Evolutionary conservation across 2,888 invertebrate genomes (phyloP), one percentile per base, ranked within the genome.

Genomic region (Eurois occulta): DNA sequence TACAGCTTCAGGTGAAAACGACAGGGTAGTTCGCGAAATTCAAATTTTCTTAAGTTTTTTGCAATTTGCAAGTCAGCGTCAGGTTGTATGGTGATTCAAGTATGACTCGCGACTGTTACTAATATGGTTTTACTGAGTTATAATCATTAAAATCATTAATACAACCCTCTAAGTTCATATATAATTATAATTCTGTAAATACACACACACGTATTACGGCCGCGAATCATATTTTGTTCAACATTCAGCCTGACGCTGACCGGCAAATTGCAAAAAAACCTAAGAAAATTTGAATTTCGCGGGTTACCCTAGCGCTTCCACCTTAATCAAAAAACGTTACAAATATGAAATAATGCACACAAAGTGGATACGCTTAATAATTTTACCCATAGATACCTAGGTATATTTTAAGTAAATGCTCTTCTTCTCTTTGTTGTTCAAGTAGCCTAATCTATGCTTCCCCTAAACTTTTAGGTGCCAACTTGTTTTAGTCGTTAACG

Each of bases 391-490:
- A 21, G 48, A 24, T 48, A 21, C 8, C 48, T 84, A 75, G n/a
- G 43, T 74, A 55, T 58, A 43, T n/a, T 66, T 46, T 77, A 70
- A 46, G 46, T 28, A 68, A 64, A 58, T 16, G 3, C 60, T 83
- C 69, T 78, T 62, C 78, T 73, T 60, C 13, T 84, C 84, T 84
- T 84, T 84, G 85, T 77, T 85, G 82, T 75, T 73, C 38, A 38
- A 66, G 88, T 85, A 86, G 78, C 80, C 75, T 85, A 77, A 72
- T 70, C 41, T 78, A 85, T 78, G 81, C 88, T 89, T 88, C 87
- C 88, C 73, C 81, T 85, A 78, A 73, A 78, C 43, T 84, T 87
- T 86, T 80, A 72, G 86, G 92, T 91, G 92, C 91, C 91, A 91
- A 91, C 77, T 83, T 84, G 72, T 81, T 86, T 88, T 72, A 84